These are phyloP conservation scores for Anser brachyrhynchus DNA, from an alignment of 2,113 vertebrate genomes.

Conservation along the genomic window DNA sequence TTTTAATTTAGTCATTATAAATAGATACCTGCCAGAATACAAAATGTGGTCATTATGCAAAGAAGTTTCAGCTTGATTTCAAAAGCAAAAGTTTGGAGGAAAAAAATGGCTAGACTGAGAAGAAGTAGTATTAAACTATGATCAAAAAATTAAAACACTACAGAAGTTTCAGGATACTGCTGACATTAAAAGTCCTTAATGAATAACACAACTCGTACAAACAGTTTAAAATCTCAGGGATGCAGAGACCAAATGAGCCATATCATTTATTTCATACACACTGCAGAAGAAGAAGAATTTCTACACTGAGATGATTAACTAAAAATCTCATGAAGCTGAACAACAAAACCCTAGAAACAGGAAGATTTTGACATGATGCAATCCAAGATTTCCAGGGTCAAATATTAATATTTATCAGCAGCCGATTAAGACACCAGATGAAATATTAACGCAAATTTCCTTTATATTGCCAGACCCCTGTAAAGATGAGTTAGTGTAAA, in stretches of 20 bases:
- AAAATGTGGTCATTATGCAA: not conserved
- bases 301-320: not conserved
- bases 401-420: not conserved
- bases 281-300: not conserved
- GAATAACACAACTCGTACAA: not conserved
- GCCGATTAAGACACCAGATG: not conserved
- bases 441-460: not conserved
- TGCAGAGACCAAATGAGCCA: not conserved
- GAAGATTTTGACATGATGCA: not conserved
- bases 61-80: not conserved
- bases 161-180: not conserved
- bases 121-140: not conserved
- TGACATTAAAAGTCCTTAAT: not conserved
- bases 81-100: not conserved
- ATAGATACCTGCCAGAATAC: not conserved
- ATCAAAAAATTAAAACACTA: not conserved
- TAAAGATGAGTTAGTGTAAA: not conserved
- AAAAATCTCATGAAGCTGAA: not conserved
- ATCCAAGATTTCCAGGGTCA: not conserved
- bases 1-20: not conserved
- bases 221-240: not conserved
- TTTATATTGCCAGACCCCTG: not conserved
- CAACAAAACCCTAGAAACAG: not conserved
- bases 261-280: not conserved
- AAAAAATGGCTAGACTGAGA: not conserved